A percentile compares a stretch with the other conserved stretches of the same genome.
These are phyloP conservation scores for Epirrita christyi DNA, from an alignment of 2,888 invertebrate species.

Conservation along the genomic window DNA sequence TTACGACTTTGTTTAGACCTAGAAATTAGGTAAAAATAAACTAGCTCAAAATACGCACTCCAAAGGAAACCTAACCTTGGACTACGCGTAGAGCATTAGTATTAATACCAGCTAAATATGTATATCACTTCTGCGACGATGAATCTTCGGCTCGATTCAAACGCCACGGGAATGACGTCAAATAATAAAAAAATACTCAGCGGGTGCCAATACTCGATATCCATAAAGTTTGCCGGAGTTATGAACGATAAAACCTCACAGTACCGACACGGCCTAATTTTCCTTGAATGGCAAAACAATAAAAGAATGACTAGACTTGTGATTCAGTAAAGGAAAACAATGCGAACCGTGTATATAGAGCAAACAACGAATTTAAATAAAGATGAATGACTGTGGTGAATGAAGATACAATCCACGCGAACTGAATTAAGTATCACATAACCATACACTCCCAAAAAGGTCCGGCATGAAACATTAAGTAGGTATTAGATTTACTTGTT, in stretches of 20 bases:
- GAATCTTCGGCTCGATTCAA: slow-evolving; percentile 22
- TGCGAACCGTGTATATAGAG: not conserved
- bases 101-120: slow-evolving; percentile 38
- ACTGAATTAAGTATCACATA: not conserved
- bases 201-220: slow-evolving; percentile 28
- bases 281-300: slow-evolving; percentile 39
- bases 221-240: slow-evolving; percentile 25
- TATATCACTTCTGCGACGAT: slow-evolving; percentile 11
- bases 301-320: slow-evolving; percentile 11
- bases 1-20: not conserved
- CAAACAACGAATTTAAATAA: slow-evolving; percentile 15
- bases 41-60: slow-evolving; percentile 7
- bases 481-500: too few species aligned
- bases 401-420: not conserved
- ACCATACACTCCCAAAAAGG: too few species aligned
- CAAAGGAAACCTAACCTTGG: slow-evolving; percentile 30
- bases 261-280: slow-evolving; percentile 30
- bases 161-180: slow-evolving; percentile 27
- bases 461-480: too few species aligned
- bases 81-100: slow-evolving; percentile 20
- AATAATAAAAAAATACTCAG: slow-evolving; percentile 31
- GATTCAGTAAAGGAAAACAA: slow-evolving; percentile 21
- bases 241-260: slow-evolving; percentile 25
- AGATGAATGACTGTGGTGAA: slow-evolving; percentile 12
- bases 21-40: slow-evolving; percentile 1